Evolutionary conservation across 2,797 vertebrate species (phyloP), one percentile per base, ranked within the genome.

Genomic region (Coracias cyanogaster): DNA sequence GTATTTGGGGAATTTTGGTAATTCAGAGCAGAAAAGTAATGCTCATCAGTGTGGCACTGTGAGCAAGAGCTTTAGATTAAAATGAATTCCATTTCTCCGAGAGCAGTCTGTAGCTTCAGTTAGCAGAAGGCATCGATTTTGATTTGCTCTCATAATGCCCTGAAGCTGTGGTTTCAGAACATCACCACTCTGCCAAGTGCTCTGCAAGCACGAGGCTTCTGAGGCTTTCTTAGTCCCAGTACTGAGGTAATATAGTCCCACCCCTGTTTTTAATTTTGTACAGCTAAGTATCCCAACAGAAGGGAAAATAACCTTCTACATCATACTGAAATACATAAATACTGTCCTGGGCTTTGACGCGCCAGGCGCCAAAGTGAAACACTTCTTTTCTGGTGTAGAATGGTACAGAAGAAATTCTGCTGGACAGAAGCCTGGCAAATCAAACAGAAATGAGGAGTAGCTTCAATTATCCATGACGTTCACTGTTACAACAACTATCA

Each of bases 1-100:
- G 16, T 41, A 41, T 49, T 72, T 73, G 81, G 71, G 39, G 66
- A 69, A 64, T 96, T 86, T 58, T 45, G 51, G 11, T 70, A 72
- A 79, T 12, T 64, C 62, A 66, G 74, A 62, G 29, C 66, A 49
- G 49, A 84, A 71, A 66, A 52, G 57, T 62, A 41, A 62, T 12
- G 46, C 39, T 88, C 13, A 14, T 60, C 85, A 49, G 33, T 2
- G 0, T 69, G 57, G 57, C 28, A 35, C 57, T 6, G 9, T 60
- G 87, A 80, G 29, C 13, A 8, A 54, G 48, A 82, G 66, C 45
- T 92, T 78, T 14, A 61, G 37, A 35, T 89, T 46, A 57, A 83
- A 86, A 74, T 61, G 1, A 86, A 70, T 33, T 90, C 49, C 17
- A 7, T 66, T 93, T 86, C 48, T 65, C 60, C 35, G 39, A 48